Base-by-base conservation (phyloP, 92 coral and sea anemone species). In the Micromussa lordhowensis region DNA sequence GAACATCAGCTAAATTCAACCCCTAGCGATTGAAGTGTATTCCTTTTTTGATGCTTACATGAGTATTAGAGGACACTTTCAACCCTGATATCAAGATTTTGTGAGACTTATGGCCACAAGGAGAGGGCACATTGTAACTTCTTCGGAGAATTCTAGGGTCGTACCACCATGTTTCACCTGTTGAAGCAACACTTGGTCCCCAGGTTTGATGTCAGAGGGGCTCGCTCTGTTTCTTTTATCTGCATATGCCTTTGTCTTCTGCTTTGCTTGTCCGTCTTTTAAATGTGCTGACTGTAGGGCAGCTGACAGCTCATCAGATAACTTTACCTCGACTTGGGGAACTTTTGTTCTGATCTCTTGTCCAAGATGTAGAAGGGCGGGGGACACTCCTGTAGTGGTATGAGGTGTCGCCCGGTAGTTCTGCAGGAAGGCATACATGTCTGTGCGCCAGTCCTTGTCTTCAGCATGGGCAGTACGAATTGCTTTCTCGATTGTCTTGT, bases 121-220 rank as follows among this genome's bases (percentile, higher is more conserved):
- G n/a, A n/a, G n/a, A n/a, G n/a, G n/a, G n/a, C n/a, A n/a, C n/a
- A n/a, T n/a, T n/a, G n/a, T n/a, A n/a, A n/a, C n/a, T n/a, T n/a
- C n/a, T n/a, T n/a, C n/a, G n/a, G n/a, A n/a, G n/a, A n/a, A n/a
- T n/a, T n/a, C n/a, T 64, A 8, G 86, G 75, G 73, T 90, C 90
- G 51, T 22, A 85, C 40, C 75, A 54, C 17, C 44, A 26, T 64
- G 54, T 73, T 34, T 73, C 16, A 32, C 64, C 82, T 90, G 90
- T 53, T 81, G 93, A 13, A 90, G 31, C 59, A 90, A 71, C 40
- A 90, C 90, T 86, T 86, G 75, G 55, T 86, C 83, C 29, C 90
- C 93, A 10, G 79, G 71, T n/a, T 73, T 63, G 19, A 81, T 24
- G 12, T 75, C 79, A 2, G 79, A 75, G 28, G 24, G 29, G 21